Base-by-base conservation (phyloP, 2,888 invertebrate genomes). In the Synergus laeviventris region DNA sequence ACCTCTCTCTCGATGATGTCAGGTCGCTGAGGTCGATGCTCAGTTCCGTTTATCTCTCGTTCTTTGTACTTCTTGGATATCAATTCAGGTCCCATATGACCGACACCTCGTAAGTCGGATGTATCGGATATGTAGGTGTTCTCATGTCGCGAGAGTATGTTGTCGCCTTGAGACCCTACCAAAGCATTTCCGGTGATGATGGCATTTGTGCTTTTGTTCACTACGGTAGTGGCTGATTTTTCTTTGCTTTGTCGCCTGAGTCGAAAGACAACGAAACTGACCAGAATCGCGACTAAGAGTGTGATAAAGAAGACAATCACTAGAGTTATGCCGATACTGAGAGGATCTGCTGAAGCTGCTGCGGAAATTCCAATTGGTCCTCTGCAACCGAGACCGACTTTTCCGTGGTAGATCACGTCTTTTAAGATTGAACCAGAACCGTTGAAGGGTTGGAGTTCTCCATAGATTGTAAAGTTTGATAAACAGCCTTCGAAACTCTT, bases 251-350 rank as follows among this genome's bases (percentile, higher is more conserved):
- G 96, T 75, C 96, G 95, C 21, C 98, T 94, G 80, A 97, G 93
- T 61, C 97, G 94, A 90, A 98, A 98, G 59, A 98, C 96, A n/a
- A 98, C 94, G 87, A 98, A 98, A 70, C 97, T 97, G 24, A 96
- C 96, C 76, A 97, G 93, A 85, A 98, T 97, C 16, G 97, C 97
- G 14, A 98, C 95, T 74, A 98, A 93, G 16, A 98, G 92, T 78
- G 98, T 96, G 8, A 97, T 95, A 88, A 99, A 98, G 92, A 99
- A 98, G 36, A 97, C 97, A 81, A 98, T 97, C 24, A 98, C 97
- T 45, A 98, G 92, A 1, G 98, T 98, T 78, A 98, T 96, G 75
- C 98, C 98, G 80, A 98, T 97, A 86, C 96, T 97, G 11, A 98
- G 92, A 0, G 97, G 97, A 91, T 97, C 96, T 2, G 97, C 95